Conservation (phyloP, 2,888 invertebrate species). For the Orthosia gothica region DNA sequence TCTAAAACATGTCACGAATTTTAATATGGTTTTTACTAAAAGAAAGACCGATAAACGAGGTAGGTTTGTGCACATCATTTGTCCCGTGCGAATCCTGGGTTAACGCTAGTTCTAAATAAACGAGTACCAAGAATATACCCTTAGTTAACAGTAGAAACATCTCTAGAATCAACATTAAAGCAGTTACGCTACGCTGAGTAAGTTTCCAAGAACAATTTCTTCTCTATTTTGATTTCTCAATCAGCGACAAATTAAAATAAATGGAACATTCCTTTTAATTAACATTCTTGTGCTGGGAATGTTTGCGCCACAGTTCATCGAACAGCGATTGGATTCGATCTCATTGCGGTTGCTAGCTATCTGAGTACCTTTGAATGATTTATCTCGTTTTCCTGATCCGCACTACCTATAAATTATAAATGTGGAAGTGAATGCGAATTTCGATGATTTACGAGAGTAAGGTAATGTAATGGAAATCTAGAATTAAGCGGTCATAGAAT, state of each 20-base stretch:
- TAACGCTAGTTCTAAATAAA: no score
- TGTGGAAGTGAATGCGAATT: conserved; percentile 13
- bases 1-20: no score
- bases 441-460: neutral
- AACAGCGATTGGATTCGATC: conserved; percentile 35
- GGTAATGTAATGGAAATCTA: conserved; percentile 1
- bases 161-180: no score
- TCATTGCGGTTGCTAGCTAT: conserved; percentile 42
- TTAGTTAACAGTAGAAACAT: neutral
- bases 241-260: conserved; percentile 18
- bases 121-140: neutral
- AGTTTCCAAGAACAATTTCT: neutral
- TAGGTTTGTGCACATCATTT: no score
- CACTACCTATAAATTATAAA: conserved; percentile 24
- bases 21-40: no score
- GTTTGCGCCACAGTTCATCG: conserved; percentile 21
- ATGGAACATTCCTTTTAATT: conserved; percentile 28
- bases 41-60: no score
- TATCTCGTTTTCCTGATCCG: conserved; percentile 38
- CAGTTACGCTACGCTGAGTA: neutral
- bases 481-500: neutral
- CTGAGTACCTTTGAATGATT: conserved; percentile 32
- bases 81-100: no score
- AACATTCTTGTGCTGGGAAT: conserved; percentile 31
- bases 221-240: conserved; percentile 9